Percentiles rank a stretch among this genome's conserved stretches.
These are phyloP conservation scores for Musca vetustissima DNA, from an alignment of 1,140 invertebrate genomes.

Conservation along the genomic window DNA sequence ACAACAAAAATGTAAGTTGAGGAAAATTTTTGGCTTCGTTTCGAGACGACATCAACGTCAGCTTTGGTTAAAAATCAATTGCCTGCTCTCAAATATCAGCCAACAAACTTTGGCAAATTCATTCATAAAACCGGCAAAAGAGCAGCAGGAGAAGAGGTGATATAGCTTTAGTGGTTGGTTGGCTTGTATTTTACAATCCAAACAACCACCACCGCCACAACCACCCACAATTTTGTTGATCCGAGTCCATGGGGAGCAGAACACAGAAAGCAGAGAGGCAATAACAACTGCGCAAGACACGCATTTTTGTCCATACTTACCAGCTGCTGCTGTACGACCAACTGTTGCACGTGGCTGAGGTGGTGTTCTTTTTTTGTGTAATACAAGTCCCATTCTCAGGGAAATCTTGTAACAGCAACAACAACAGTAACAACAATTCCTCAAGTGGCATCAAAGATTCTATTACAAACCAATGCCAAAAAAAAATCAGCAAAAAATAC, in stretches of 20 bases:
- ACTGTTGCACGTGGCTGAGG: constrained; percentile 6
- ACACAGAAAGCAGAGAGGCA: background rate
- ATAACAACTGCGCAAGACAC: constrained; percentile 17
- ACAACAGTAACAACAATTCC: too few relatives aligned
- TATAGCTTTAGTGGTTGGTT: background rate
- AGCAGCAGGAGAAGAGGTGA: background rate
- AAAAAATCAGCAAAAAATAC: too few relatives aligned
- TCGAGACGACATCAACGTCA: background rate
- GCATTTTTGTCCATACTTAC: background rate
- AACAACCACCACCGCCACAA: background rate
- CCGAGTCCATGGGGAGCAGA: too few relatives aligned
- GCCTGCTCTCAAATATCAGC: background rate
- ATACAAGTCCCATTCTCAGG: background rate
- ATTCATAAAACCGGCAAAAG: constrained; percentile 8
- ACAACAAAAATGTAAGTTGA: background rate
- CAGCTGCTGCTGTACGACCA: background rate
- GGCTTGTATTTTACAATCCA: too few relatives aligned
- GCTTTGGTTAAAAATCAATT: constrained; percentile 20
- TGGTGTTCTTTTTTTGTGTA: background rate
- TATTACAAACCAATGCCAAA: too few relatives aligned
- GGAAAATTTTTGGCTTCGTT: constrained; percentile 1
- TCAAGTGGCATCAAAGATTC: too few relatives aligned
- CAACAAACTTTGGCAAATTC: constrained; percentile 4
- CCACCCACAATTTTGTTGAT: background rate
- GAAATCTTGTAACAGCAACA: constrained; percentile 5